A percentile compares a stretch with the other conserved stretches of the same genome.
Conservation (phyloP, 37 sponge, comb jelly and placozoan genomes). For the Beroe forskalii region DNA sequence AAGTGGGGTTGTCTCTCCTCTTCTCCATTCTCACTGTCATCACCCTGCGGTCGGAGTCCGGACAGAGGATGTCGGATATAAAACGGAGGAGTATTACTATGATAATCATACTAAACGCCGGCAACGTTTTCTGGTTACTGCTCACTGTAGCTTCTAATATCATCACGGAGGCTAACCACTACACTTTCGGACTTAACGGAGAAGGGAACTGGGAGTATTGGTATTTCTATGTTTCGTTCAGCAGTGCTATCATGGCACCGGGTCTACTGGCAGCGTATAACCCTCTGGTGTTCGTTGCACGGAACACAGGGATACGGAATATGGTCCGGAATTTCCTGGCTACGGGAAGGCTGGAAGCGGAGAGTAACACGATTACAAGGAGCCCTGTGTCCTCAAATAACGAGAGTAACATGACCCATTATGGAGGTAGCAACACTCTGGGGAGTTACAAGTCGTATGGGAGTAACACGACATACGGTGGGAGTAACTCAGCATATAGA, state of each 20-base stretch:
- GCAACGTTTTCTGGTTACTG: background rate
- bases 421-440: no score
- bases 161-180: background rate
- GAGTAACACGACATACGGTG: no score
- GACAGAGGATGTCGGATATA: background rate
- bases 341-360: background rate
- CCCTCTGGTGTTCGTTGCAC: background rate
- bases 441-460: no score
- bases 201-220: background rate
- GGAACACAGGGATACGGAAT: background rate
- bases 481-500: no score
- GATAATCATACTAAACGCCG: background rate
- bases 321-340: conserved; percentile 3
- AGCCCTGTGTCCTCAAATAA: no score
- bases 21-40: conserved; percentile 23
- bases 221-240: background rate
- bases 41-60: background rate
- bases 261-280: background rate
- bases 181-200: background rate
- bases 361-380: no score
- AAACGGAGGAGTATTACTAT: background rate
- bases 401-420: no score
- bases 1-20: background rate
- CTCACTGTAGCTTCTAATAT: background rate
- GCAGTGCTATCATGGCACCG: background rate